These are phyloP conservation scores for Oscheius myriophilus DNA, from an alignment of 2,888 invertebrate genomes.

Conservation along the genomic window DNA sequence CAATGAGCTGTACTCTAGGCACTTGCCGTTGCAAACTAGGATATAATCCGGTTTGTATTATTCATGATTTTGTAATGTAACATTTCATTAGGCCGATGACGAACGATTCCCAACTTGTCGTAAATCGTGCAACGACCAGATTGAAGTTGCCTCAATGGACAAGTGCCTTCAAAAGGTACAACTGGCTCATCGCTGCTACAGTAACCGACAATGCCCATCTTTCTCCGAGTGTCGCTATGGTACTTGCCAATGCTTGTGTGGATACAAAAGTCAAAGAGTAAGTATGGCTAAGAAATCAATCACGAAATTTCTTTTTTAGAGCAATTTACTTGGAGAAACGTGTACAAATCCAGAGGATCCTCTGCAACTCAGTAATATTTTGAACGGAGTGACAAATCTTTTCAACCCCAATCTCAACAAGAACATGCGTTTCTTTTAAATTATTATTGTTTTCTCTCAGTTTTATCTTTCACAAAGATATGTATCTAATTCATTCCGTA, in stretches of 20 bases:
- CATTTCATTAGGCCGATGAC: slow-evolving; percentile 56
- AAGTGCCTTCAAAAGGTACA: slow-evolving; percentile 42
- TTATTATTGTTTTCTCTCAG: slow-evolving; percentile 12
- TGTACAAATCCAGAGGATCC: slow-evolving; percentile 70
- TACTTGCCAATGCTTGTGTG: slow-evolving; percentile 67
- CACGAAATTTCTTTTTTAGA: slow-evolving; percentile 38
- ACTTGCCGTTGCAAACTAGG: slow-evolving; percentile 67
- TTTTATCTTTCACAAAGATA: not conserved
- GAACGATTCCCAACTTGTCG: slow-evolving; percentile 69
- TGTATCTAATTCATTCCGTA: no score
- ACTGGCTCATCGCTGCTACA: slow-evolving; percentile 53
- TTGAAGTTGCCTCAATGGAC: slow-evolving; percentile 48
- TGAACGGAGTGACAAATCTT: slow-evolving; percentile 61
- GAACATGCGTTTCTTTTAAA: slow-evolving; percentile 33
- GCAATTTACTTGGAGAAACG: slow-evolving; percentile 54
- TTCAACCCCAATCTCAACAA: slow-evolving; percentile 42
- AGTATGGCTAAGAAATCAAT: not conserved
- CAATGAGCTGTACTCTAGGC: slow-evolving; percentile 65
- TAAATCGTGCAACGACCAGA: slow-evolving; percentile 53
- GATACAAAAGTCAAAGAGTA: slow-evolving; percentile 56
- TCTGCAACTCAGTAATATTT: slow-evolving; percentile 59
- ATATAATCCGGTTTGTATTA: slow-evolving; percentile 55
- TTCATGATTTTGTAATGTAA: not conserved
- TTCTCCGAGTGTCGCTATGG: slow-evolving; percentile 68
- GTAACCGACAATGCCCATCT: slow-evolving; percentile 64